phyloP scores from a whole-genome alignment of 2,113 vertebrate genomes.

The Psilopsiagon aurifrons region DNA sequence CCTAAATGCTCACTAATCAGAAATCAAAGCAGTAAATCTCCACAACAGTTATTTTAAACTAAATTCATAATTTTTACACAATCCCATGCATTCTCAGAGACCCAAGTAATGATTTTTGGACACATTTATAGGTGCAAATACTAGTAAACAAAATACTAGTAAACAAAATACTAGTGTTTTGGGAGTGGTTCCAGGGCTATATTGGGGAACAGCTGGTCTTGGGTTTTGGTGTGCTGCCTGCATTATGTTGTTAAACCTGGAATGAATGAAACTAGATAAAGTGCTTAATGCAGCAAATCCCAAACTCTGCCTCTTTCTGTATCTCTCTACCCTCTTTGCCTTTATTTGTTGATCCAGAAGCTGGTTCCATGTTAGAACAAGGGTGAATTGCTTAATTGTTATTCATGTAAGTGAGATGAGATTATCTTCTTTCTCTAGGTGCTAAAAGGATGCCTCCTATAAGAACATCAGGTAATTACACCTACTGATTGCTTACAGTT shows the following conservation, averaged over 20 bases:
- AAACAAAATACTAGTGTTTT: not conserved
- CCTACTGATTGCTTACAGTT: not conserved
- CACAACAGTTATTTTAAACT: not conserved
- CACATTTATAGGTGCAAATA: not conserved
- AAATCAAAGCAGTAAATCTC: not conserved
- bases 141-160: not conserved
- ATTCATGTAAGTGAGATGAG: not conserved
- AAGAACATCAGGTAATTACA: not conserved
- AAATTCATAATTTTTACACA: not conserved
- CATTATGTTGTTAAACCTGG: not conserved
- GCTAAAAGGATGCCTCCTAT: not conserved
- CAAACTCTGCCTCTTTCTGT: not conserved
- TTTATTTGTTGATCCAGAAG: not conserved
- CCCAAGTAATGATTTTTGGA: not conserved
- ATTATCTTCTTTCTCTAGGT: not conserved
- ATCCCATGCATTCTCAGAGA: not conserved
- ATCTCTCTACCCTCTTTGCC: not conserved
- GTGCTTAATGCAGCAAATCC: not conserved
- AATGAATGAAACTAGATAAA: not conserved
- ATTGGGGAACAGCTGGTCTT: not conserved
- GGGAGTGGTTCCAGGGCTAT: not conserved
- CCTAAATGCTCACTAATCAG: not conserved
- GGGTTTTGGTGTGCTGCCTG: not conserved
- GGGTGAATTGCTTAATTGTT: not conserved
- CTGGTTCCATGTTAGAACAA: not conserved